Conservation (phyloP, 2,888 invertebrate species). For the Clusia tigrina region DNA sequence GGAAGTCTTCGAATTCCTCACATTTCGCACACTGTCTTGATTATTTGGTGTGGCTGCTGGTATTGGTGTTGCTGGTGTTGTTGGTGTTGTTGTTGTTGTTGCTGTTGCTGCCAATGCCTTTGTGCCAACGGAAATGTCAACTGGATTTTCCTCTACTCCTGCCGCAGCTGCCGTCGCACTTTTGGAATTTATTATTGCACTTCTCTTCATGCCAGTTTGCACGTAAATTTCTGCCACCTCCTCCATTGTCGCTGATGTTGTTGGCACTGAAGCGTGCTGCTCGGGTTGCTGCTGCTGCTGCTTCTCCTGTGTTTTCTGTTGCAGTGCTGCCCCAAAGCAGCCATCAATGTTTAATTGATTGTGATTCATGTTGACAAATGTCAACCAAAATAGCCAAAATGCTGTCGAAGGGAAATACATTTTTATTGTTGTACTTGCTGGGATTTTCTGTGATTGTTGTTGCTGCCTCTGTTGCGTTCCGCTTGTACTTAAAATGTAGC, state of each 20-base stretch:
- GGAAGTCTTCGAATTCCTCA: slow-evolving; percentile 18
- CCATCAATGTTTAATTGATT: slow-evolving; percentile 48
- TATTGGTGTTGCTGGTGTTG: slow-evolving; percentile 32
- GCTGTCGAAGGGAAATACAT: slow-evolving; percentile 53
- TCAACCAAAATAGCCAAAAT: slow-evolving; percentile 58
- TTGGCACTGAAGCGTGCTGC: slow-evolving; percentile 38
- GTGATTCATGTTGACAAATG: slow-evolving; percentile 51
- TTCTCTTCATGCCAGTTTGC: background rate
- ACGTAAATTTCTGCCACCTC: background rate
- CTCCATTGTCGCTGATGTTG: slow-evolving; percentile 30
- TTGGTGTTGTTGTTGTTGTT: slow-evolving; percentile 26
- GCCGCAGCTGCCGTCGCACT: slow-evolving; percentile 4
- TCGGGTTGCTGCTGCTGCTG: slow-evolving; percentile 28
- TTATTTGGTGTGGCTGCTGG: slow-evolving; percentile 18
- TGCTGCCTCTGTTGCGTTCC: too few species aligned
- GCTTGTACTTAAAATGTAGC: too few species aligned
- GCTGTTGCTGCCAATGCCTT: slow-evolving; percentile 19
- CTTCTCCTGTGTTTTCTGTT: slow-evolving; percentile 30
- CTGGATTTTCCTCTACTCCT: slow-evolving; percentile 38
- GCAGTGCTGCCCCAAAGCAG: slow-evolving; percentile 37
- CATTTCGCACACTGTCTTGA: slow-evolving; percentile 13
- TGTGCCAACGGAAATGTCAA: slow-evolving; percentile 25
- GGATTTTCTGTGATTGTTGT: too few species aligned
- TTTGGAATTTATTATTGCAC: background rate
- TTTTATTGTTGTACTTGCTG: slow-evolving; percentile 13